These are phyloP conservation scores for Agapetus fuscipes DNA, from an alignment of 2,888 invertebrate genomes.

Conservation along the genomic window DNA sequence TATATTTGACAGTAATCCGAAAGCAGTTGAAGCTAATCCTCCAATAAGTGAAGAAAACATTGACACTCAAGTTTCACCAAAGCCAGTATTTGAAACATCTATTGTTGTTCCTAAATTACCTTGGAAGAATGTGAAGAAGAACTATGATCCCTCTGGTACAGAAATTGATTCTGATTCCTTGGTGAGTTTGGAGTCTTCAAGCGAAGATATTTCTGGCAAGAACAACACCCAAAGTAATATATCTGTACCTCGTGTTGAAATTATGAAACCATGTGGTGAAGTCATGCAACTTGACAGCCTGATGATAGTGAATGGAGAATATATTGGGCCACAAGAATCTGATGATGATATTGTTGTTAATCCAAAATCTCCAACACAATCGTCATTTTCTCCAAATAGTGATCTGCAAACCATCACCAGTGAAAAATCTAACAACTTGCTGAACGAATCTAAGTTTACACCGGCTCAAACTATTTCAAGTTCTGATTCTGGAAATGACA, in stretches of 20 bases:
- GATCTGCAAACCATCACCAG: neutral
- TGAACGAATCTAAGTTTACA: slow-evolving; percentile 1
- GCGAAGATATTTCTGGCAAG: slow-evolving; percentile 29
- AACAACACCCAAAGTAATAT: slow-evolving; percentile 34
- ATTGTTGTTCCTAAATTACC: slow-evolving; percentile 55
- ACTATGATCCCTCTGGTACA: slow-evolving; percentile 29
- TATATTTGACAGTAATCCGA: slow-evolving; percentile 1
- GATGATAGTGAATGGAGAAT: slow-evolving; percentile 40
- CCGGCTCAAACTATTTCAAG: slow-evolving; percentile 40
- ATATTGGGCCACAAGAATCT: slow-evolving; percentile 35
- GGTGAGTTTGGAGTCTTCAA: slow-evolving; percentile 32
- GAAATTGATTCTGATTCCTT: slow-evolving; percentile 54
- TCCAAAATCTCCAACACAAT: neutral
- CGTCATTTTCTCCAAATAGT: neutral
- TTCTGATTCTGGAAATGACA: slow-evolving; percentile 63
- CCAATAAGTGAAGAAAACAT: neutral
- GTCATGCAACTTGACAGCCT: slow-evolving; percentile 53
- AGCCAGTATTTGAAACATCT: slow-evolving; percentile 54
- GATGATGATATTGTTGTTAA: slow-evolving; percentile 16
- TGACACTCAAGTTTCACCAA: slow-evolving; percentile 37
- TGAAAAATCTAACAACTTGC: neutral
- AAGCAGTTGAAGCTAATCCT: neutral
- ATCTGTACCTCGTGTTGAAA: slow-evolving; percentile 59
- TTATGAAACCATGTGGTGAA: slow-evolving; percentile 62
- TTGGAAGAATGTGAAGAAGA: slow-evolving; percentile 42